phyloP scores from a whole-genome alignment of 2,797 vertebrate genomes.

The Microtus californicus region DNA sequence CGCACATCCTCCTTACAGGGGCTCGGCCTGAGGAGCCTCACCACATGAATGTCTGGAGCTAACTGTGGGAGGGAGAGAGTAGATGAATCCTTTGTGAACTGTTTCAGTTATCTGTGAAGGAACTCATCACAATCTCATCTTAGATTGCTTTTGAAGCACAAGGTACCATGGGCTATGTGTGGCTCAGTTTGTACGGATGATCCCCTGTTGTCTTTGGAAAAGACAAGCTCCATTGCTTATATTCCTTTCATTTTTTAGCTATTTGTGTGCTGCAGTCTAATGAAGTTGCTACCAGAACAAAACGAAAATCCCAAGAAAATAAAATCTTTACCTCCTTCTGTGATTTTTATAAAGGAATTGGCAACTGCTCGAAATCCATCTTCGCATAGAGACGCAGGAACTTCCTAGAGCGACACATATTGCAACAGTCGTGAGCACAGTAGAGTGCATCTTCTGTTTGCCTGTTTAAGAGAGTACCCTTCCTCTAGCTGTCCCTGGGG shows the following conservation, averaged over 20 bases:
- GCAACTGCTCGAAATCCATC: not conserved
- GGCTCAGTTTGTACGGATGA: not conserved
- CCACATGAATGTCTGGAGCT: not conserved
- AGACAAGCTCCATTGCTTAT: slow-evolving; percentile 27
- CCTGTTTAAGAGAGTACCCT: not conserved
- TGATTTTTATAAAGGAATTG: slow-evolving; percentile 41
- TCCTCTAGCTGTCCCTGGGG: not conserved
- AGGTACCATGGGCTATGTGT: not conserved
- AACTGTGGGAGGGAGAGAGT: not conserved
- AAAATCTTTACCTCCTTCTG: slow-evolving; percentile 8
- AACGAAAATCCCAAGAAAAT: not conserved
- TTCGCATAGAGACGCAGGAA: not conserved
- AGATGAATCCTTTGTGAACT: slow-evolving; percentile 38
- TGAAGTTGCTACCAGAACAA: slow-evolving; percentile 21
- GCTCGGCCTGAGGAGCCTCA: not conserved
- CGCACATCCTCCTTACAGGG: not conserved
- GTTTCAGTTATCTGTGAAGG: slow-evolving; percentile 5
- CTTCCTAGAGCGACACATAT: not conserved
- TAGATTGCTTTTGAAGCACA: slow-evolving; percentile 50
- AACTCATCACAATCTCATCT: not conserved
- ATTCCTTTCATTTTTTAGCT: not conserved
- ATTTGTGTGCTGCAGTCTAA: not conserved
- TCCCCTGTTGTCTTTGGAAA: not conserved
- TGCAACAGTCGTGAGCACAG: not conserved
- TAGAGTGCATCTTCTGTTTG: not conserved